Evolutionary conservation across 2,888 invertebrate species (phyloP), one percentile per base, ranked within the genome.

Genomic region (Melolontha melolontha): DNA sequence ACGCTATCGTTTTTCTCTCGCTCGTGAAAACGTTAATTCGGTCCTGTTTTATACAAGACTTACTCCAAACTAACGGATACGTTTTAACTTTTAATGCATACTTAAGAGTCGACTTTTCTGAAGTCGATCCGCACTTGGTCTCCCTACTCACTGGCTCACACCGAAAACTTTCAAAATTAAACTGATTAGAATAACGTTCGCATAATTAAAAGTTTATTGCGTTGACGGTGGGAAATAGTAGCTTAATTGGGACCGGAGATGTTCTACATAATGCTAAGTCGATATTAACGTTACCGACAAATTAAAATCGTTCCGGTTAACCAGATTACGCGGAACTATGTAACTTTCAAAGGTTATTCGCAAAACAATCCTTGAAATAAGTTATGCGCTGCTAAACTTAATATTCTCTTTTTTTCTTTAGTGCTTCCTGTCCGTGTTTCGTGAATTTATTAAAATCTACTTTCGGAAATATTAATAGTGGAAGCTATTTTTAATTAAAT

Each of bases 131-230:
- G 16, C 12, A 42, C 44, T 16, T 5, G 44, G 34, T 34, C 34
- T 6, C 34, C 34, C 6, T n/a, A 7, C 16, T 44, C 12, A 11
- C 12, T 5, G 12, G 41, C 44, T 16, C 47, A n/a, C 57, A 44
- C 14, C 14, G 22, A 27, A 59, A 59, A 59, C 59, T 59, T 59
- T 59, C 44, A 44, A 59, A 59, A 59, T 59, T 59, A 59, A 59
- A 59, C 59, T 59, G 59, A 59, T 59, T 59, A 59, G 44, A 59
- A 59, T 59, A 59, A 59, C 59, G 44, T 59, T 59, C 44, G 59
- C 59, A 59, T 59, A 59, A 59, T 59, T 59, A 59, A 59, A 59
- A 59, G 59, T 44, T 44, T 59, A 59, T 59, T 59, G 59, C 59
- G 27, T 8, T 27, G 27, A 7, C 27, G 12, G 59, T 14, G 44